Evolutionary conservation across 2,888 invertebrate genomes (phyloP), one percentile per base, ranked within the genome.

Genomic region (Sinohyriopsis cumingii): DNA sequence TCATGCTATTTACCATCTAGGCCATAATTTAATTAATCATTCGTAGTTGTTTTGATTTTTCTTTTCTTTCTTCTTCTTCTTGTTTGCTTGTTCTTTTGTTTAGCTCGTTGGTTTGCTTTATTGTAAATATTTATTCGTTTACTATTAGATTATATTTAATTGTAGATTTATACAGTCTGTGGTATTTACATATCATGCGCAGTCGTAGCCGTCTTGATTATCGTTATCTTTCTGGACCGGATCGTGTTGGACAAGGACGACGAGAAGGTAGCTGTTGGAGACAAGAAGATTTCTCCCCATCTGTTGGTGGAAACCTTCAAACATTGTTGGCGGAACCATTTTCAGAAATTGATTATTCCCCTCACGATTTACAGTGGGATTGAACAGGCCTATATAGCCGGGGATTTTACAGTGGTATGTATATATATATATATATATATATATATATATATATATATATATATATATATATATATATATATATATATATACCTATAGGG

Each of bases 341-440:
- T 96, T 88, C 97, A 98, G 87, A 94, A 97, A 85, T 92, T 98
- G 12, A 93, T 99, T 56, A 96, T 98, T 77, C 98, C 98, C 2
- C 94, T 99, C 76, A 99, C 98, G 0, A 92, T 98, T 68, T 98
- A 96, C 94, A 96, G 97, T 84, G 98, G 98, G 70, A 95, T 99
- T 93, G 98, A 98, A 89, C 98, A 98, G 89, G 98, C 97, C 0
- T 98, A 97, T 91, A 95, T 97, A 81, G 95, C 95, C 25, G 97
- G 97, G 1, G 90, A 91, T 63, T 92, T 88, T 77, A 91, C 91
- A 1, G 89, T 90, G 82, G 45, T 12, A 45, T 33, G 22, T 5
- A 28, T 28, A 28, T 25, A 25, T 22, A 53, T 60, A 22, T 22
- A 59, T 22, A 67, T 61, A 53, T 12, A 45, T 33, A n/a, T 25